These are phyloP conservation scores for Grammomys dolichurus DNA, from an alignment of 2,113 vertebrate genomes.

Conservation along the genomic window DNA sequence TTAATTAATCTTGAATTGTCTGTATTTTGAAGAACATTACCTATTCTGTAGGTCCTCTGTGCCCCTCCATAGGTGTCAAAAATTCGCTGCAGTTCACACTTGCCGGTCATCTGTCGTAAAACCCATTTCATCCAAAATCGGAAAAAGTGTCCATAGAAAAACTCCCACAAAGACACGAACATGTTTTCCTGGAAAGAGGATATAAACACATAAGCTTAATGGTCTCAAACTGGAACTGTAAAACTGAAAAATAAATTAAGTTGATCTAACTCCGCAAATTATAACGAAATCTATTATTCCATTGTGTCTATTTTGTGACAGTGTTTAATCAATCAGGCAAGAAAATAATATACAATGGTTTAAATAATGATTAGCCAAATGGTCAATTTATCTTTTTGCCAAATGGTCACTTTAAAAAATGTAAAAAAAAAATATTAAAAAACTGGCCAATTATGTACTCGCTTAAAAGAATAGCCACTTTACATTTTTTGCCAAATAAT, in stretches of 20 bases:
- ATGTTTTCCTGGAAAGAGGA: conserved; percentile 88
- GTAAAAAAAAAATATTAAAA: not conserved
- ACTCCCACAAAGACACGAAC: conserved; percentile 91
- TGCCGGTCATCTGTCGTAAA: conserved; percentile 91
- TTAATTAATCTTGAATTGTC: not conserved
- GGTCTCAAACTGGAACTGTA: conserved; percentile 28
- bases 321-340: conserved; percentile 14
- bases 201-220: conserved; percentile 68
- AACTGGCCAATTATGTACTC: not conserved
- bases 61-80: conserved; percentile 89
- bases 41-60: conserved; percentile 90
- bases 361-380: not conserved
- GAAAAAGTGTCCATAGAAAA: conserved; percentile 92
- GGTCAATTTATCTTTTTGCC: not conserved
- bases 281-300: not conserved
- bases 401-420: conserved; percentile 28
- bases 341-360: conserved; percentile 25
- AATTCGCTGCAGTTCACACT: conserved; percentile 96
- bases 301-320: conserved; percentile 20
- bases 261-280: conserved; percentile 22
- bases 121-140: conserved; percentile 97
- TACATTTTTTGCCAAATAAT: not conserved
- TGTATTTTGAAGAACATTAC: conserved; percentile 79
- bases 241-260: not conserved
- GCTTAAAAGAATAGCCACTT: not conserved